Conservation (phyloP, 2,888 invertebrate species). For the Lepidonotus clava region DNA sequence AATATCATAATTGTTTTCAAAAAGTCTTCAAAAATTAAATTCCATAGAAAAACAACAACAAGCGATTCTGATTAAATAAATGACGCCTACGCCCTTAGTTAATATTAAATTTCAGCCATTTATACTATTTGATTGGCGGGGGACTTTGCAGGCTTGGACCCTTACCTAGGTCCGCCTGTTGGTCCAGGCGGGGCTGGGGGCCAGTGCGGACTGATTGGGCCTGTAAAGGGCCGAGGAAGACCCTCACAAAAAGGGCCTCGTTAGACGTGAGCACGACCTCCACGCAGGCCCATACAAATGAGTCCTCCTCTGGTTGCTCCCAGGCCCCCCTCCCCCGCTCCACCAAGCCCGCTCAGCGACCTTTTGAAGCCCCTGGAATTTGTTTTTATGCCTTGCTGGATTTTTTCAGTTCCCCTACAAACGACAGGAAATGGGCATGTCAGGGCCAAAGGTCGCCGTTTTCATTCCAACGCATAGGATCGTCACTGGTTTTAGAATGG, state of each 20-base stretch:
- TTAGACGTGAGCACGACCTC: neutral
- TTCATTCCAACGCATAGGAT: neutral
- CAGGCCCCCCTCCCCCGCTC: neutral
- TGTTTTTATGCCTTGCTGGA: neutral
- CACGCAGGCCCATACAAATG: neutral
- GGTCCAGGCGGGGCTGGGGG: neutral
- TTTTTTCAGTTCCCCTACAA: neutral
- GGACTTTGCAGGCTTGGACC: too few relatives aligned
- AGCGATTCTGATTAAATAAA: too few relatives aligned
- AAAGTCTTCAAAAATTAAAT: too few relatives aligned
- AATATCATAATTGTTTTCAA: too few relatives aligned
- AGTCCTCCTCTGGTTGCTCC: too few relatives aligned
- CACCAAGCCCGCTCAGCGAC: too few relatives aligned
- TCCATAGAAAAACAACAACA: too few relatives aligned
- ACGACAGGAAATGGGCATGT: conserved; percentile 35
- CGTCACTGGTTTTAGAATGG: neutral
- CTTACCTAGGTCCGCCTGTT: too few relatives aligned
- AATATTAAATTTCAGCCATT: too few relatives aligned
- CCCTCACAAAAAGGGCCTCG: neutral
- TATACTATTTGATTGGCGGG: too few relatives aligned
- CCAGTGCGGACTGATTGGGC: neutral
- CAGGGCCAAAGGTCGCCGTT: neutral
- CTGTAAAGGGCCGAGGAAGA: neutral
- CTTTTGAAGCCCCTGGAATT: conserved; percentile 26
- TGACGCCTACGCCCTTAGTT: too few relatives aligned